Evolutionary conservation across 1,140 invertebrate species (phyloP).

Genomic region (Aradophagus sp.): DNA sequence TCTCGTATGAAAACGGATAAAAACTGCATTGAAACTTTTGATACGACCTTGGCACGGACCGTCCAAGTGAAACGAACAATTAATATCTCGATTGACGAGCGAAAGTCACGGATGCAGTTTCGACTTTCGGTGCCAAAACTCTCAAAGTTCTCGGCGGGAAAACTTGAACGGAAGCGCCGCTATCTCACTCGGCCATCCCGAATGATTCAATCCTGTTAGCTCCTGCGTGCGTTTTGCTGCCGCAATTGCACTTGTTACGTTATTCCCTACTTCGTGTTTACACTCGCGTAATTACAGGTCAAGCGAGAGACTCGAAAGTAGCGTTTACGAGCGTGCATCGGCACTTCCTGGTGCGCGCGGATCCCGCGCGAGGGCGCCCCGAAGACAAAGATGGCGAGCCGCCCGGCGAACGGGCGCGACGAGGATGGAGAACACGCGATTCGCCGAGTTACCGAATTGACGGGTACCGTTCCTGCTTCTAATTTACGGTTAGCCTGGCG

Average conservation of each 20-base stretch:
- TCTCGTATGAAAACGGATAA: too few relatives aligned
- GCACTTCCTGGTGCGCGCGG: conserved; percentile 56
- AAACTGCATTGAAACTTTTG: too few relatives aligned
- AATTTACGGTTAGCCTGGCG: conserved; percentile 45
- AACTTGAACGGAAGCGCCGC: conserved; percentile 6
- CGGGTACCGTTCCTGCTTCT: conserved; percentile 46
- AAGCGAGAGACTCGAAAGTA: conserved; percentile 63
- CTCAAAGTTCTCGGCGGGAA: too few relatives aligned
- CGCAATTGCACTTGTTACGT: conserved; percentile 54
- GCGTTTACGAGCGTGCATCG: conserved; percentile 55
- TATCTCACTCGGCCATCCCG: conserved; percentile 22
- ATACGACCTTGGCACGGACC: too few relatives aligned
- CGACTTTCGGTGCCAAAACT: not conserved
- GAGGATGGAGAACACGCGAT: not conserved
- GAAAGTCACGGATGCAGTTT: too few relatives aligned
- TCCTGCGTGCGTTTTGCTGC: conserved; percentile 42
- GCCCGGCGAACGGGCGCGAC: not conserved
- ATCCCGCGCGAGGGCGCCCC: conserved; percentile 8
- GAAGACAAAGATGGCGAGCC: conserved; percentile 1
- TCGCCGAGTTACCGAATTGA: conserved; percentile 48
- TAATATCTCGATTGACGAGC: too few relatives aligned
- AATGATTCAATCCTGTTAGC: conserved; percentile 40
- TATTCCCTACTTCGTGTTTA: conserved; percentile 59
- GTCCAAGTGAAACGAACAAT: too few relatives aligned
- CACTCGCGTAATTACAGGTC: conserved; percentile 68